Evolutionary conservation across 2,113 vertebrate species (phyloP).

Genomic region (Laticauda laticaudata): DNA sequence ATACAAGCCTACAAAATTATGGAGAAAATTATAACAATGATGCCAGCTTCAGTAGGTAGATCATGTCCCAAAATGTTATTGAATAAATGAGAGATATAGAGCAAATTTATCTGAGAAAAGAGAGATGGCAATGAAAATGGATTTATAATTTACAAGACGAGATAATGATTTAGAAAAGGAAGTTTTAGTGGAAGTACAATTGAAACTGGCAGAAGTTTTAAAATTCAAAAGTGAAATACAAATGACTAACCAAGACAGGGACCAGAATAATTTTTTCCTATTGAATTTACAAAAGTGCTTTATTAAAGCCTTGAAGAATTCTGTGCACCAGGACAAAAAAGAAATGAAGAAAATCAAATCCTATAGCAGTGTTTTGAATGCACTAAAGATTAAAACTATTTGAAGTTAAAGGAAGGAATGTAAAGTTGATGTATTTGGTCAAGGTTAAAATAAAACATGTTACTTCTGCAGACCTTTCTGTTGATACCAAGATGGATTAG

Average conservation of each 20-base stretch:
- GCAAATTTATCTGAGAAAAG: neutral
- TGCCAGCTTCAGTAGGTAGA: neutral
- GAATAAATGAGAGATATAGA: neutral
- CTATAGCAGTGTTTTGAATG: neutral
- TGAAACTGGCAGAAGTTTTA: neutral
- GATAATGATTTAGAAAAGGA: neutral
- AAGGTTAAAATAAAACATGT: neutral
- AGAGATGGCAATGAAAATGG: neutral
- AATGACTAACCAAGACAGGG: neutral
- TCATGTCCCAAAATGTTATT: neutral
- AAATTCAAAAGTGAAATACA: neutral
- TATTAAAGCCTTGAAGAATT: neutral
- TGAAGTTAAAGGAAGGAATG: neutral
- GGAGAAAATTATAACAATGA: neutral
- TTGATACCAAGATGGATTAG: neutral
- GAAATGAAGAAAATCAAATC: neutral
- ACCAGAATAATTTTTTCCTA: neutral
- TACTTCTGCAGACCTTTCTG: neutral
- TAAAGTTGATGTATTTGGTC: neutral
- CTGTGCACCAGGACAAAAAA: neutral
- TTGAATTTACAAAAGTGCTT: neutral
- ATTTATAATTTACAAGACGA: neutral
- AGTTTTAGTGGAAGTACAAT: neutral
- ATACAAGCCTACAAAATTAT: neutral
- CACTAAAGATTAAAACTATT: neutral